Evolutionary conservation across 2,888 invertebrate genomes (phyloP).

Genomic region (Polydesmus complanatus): DNA sequence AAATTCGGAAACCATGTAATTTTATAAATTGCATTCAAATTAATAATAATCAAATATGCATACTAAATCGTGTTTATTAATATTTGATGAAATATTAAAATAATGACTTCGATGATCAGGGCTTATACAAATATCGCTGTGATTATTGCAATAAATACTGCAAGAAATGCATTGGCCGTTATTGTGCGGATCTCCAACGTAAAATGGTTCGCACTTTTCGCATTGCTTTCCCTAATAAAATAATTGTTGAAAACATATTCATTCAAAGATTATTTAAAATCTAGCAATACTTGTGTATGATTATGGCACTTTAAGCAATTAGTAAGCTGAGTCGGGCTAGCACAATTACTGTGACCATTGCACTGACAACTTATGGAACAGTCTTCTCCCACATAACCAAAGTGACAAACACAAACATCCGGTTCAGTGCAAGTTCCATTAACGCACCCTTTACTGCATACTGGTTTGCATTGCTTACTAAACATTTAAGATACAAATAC

Average conservation of each 20-base stretch:
- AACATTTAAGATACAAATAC: neutral
- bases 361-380: slow-evolving; percentile 89
- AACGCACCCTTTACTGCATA: slow-evolving; percentile 32
- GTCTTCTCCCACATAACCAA: slow-evolving; percentile 87
- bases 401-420: slow-evolving; percentile 58
- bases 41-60: no score
- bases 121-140: slow-evolving; percentile 56
- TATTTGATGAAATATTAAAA: neutral
- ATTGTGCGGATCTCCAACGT: slow-evolving; percentile 74
- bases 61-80: slow-evolving; percentile 1
- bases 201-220: slow-evolving; percentile 75
- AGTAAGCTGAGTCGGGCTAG: slow-evolving; percentile 67
- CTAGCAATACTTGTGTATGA: slow-evolving; percentile 61
- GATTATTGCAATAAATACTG: slow-evolving; percentile 74
- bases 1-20: no score
- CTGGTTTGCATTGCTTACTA: slow-evolving; percentile 26
- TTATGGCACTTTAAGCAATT: slow-evolving; percentile 73
- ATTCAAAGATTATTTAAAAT: neutral
- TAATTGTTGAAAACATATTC: no score
- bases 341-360: slow-evolving; percentile 85
- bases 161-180: slow-evolving; percentile 78
- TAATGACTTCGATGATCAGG: slow-evolving; percentile 18
- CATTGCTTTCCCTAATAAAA: slow-evolving; percentile 62
- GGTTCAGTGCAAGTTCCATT: slow-evolving; percentile 32
- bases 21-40: no score